These are phyloP conservation scores for Drosophila murphyi DNA, from an alignment of 1,140 invertebrate genomes.

Conservation along the genomic window DNA sequence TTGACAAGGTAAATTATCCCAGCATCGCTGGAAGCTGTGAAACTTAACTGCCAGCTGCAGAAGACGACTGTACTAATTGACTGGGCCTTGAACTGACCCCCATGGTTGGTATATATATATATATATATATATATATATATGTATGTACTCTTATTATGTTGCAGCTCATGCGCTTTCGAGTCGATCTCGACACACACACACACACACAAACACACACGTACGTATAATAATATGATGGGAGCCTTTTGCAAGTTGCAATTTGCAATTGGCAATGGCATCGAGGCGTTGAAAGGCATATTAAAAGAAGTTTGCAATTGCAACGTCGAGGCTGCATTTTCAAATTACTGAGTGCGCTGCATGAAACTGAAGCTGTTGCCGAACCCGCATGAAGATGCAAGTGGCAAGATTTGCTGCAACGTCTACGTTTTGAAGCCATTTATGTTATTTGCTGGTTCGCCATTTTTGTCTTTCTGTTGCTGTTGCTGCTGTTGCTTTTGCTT, in stretches of 20 bases:
- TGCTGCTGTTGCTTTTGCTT: slow-evolving; percentile 11
- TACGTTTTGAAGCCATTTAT: slow-evolving; percentile 40
- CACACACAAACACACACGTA: too few relatives aligned
- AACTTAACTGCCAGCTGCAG: slow-evolving; percentile 1
- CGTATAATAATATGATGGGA: slow-evolving; percentile 61
- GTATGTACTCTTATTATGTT: slow-evolving; percentile 57
- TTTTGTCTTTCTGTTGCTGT: slow-evolving; percentile 23
- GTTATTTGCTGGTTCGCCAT: slow-evolving; percentile 35
- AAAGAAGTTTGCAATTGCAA: slow-evolving; percentile 82
- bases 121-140: too few relatives aligned
- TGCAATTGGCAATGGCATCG: slow-evolving; percentile 75
- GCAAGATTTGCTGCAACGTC: slow-evolving; percentile 24
- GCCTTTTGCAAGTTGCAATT: slow-evolving; percentile 55
- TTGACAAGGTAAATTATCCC: slow-evolving; percentile 77
- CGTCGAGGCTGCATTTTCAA: slow-evolving; percentile 18
- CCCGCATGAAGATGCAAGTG: slow-evolving; percentile 18
- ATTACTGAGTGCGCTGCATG: not conserved
- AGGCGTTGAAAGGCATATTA: slow-evolving; percentile 83
- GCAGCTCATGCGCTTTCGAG: slow-evolving; percentile 53
- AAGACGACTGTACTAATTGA: slow-evolving; percentile 1
- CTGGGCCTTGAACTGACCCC: slow-evolving; percentile 36
- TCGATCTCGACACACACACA: slow-evolving; percentile 42
- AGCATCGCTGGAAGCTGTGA: slow-evolving; percentile 4
- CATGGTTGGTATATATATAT: not conserved
- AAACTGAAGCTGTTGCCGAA: not conserved